Conservation (phyloP, 2,797 vertebrate genomes). For the Limnodromus scolopaceus region DNA sequence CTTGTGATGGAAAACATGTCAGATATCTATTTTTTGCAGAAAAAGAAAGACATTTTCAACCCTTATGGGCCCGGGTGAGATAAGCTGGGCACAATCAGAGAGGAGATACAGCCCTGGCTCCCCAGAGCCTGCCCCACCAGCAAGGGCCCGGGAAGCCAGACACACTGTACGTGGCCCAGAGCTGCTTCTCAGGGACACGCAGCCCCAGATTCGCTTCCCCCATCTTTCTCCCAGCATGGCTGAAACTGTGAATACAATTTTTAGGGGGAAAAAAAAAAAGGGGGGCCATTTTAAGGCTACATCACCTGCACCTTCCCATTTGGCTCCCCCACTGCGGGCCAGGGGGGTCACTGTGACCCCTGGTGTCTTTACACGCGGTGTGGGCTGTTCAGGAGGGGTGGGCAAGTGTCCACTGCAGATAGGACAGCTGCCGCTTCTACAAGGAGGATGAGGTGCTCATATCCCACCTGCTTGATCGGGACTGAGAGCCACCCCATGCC, state of each 20-base stretch:
- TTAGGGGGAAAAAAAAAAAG: neutral
- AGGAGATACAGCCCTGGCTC: neutral
- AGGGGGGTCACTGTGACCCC: neutral
- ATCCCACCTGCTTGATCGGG: neutral
- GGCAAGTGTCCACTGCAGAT: neutral
- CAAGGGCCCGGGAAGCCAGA: accelerated
- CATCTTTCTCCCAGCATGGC: neutral
- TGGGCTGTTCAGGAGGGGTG: neutral
- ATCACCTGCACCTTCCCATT: neutral
- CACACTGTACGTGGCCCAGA: neutral
- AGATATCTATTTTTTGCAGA: neutral
- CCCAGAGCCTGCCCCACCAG: neutral
- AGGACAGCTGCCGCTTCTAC: neutral
- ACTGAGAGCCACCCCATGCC: neutral
- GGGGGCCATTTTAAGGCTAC: neutral
- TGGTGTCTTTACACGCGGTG: accelerated
- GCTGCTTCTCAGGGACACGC: neutral
- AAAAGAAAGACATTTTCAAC: neutral
- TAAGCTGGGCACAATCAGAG: neutral
- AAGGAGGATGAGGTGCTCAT: accelerated
- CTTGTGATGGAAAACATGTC: conserved; percentile 27
- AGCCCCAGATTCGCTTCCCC: neutral
- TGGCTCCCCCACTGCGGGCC: neutral
- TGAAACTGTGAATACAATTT: neutral
- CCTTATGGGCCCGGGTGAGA: neutral